Base-by-base conservation (phyloP, 2,888 invertebrate species). In the Drosophila imparisetae region DNA sequence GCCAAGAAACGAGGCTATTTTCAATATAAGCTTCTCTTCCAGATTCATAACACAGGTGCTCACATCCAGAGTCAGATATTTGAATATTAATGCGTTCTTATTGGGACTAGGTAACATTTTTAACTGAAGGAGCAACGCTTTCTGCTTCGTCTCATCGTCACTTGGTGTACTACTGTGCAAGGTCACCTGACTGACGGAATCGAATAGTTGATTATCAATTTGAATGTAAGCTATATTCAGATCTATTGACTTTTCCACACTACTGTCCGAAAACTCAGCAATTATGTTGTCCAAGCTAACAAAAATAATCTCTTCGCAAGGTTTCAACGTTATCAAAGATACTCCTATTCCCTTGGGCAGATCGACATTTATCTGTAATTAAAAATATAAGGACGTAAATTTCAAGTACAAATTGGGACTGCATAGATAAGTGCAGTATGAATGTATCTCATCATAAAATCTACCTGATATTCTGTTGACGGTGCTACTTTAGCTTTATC, bases 151-250 rank as follows among this genome's bases (percentile, higher is more conserved):
- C 63, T 94, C 94, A 53, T 92, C 92, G 18, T 93, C 92, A 40
- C 93, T 94, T 27, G 94, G 91, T 72, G 93, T 94, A 80, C 94
- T 94, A 64, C 97, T 96, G 92, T 97, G 97, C 80, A 99, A 93
- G 77, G 98, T 94, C 61, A 98, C 97, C 7, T 98, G 97, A 83
- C 96, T 96, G 75, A 97, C 96, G 0, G 98, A 96, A 90, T 97
- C 97, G 81, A 97, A 94, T 66, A 99, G 91, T 94, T 99, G 96
- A 93, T 98, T 98, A 93, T 98, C 97, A 90, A 96, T 95, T 94
- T 98, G 98, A 90, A 98, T 95, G 91, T 96, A 95, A 67, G 94
- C 94, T 24, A 98, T 95, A 86, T 95, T 95, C 61, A 97, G 94
- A 90, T 97, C 96, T 34, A 96, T 92, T 32, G 94, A 94, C 77